Base-by-base conservation (phyloP, 2,888 invertebrate genomes). In the Panzeria rudis region DNA sequence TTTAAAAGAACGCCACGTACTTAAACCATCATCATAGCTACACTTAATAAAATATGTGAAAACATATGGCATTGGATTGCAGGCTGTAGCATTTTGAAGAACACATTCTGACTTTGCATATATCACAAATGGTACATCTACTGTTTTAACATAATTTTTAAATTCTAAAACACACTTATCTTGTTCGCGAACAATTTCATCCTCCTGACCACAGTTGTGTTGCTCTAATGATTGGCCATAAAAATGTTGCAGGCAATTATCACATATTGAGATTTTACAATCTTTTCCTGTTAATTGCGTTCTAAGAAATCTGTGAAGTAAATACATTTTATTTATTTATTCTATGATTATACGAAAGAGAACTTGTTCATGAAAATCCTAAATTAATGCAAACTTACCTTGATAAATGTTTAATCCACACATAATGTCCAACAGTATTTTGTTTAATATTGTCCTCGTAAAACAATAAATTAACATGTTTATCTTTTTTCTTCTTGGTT, bases 1-100 rank as follows among this genome's bases (percentile, higher is more conserved):
- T 72, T 59, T 59, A 32, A 72, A 59, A 47, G 17, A 32, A 1
- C 32, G 44, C 20, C 17, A 59, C 59, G 32, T 47, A 15, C 44
- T 32, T 59, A 59, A 59, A 3, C 20, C 6, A 20, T 47, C 7
- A 41, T 72, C 56, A 32, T 59, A 72, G 20, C 11, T 72, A 32
- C 72, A 72, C 32, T 61, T 72, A 29, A 79, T 79, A 13, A 64
- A 52, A 54, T 64, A 73, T 3, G 25, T 29, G 0, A 38, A 73
- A n/a, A 23, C n/a, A 73, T 54, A 41, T 32, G 54, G 13, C 11
- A 17, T 44, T 0, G 64, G 9, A 41, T 15, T 32, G 29, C 5
- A 2, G 5, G 3, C 5, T 29, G 2, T 56, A 62, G 9, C 38
- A 25, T 73, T 38, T 62, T 62, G n/a, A 11, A 25, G 23, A 13